phyloP scores from a whole-genome alignment of 2,888 invertebrate genomes.

The Drosophila seclusa region DNA sequence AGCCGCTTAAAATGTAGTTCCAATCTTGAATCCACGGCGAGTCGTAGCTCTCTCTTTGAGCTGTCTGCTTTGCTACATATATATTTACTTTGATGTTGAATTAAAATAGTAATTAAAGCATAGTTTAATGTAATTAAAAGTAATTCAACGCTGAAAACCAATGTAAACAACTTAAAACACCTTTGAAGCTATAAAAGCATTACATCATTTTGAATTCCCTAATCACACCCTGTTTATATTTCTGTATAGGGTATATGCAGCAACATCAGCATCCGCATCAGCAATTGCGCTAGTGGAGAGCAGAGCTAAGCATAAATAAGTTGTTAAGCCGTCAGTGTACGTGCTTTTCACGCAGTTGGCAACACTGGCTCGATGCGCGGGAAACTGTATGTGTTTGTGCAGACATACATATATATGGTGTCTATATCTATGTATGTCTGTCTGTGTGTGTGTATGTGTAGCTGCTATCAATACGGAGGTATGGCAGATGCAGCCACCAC shows the following conservation, averaged over 20 bases:
- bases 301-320: constrained; percentile 77
- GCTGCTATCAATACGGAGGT: constrained; percentile 59
- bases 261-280: constrained; percentile 24
- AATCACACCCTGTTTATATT: neutral
- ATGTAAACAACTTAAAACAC: neutral
- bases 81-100: neutral
- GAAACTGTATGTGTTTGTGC: neutral
- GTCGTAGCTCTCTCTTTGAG: neutral
- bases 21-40: neutral
- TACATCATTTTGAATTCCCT: neutral
- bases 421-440: constrained; percentile 15
- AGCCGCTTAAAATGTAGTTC: neutral
- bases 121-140: neutral
- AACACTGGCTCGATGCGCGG: constrained; percentile 46
- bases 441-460: constrained; percentile 22
- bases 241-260: constrained; percentile 31
- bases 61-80: neutral
- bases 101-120: neutral
- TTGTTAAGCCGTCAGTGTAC: constrained; percentile 77
- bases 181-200: neutral
- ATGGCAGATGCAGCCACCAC: constrained; percentile 44
- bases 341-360: constrained; percentile 67
- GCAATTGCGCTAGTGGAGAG: constrained; percentile 29
- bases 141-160: neutral
- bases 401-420: neutral